Evolutionary conservation across 2,113 vertebrate species (phyloP).

Genomic region (Axis porcinus): DNA sequence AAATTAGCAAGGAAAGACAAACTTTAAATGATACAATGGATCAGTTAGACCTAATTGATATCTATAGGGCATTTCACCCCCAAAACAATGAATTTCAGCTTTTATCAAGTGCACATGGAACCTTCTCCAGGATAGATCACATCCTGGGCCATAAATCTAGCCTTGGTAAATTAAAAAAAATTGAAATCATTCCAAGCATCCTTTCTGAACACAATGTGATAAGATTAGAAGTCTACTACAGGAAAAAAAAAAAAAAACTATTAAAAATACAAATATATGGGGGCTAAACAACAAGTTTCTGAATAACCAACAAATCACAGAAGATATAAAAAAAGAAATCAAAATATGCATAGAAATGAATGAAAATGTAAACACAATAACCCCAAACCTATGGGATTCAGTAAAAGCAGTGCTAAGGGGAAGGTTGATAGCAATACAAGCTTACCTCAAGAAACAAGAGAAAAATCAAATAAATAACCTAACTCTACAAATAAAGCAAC

Average conservation of each 20-base stretch:
- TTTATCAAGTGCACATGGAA: not conserved
- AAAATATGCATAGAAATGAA: not conserved
- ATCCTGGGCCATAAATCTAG: not conserved
- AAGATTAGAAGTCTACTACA: not conserved
- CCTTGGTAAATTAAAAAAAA: not conserved
- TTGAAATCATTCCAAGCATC: not conserved
- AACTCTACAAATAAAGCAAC: not conserved
- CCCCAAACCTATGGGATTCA: not conserved
- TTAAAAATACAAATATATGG: not conserved
- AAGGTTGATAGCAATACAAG: not conserved
- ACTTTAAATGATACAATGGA: not conserved
- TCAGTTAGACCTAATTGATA: not conserved
- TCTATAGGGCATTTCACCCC: not conserved
- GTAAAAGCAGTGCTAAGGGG: not conserved
- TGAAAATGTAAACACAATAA: not conserved
- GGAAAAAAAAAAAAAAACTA: not conserved
- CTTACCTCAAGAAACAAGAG: not conserved
- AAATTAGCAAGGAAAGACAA: not conserved
- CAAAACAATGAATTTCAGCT: not conserved
- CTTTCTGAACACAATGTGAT: not conserved
- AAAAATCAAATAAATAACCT: not conserved
- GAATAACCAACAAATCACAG: not conserved
- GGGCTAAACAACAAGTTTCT: not conserved
- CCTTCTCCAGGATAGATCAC: not conserved
- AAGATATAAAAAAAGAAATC: not conserved